Evolutionary conservation across 2,888 invertebrate genomes (phyloP).

Genomic region (Cerceris ruficornis): DNA sequence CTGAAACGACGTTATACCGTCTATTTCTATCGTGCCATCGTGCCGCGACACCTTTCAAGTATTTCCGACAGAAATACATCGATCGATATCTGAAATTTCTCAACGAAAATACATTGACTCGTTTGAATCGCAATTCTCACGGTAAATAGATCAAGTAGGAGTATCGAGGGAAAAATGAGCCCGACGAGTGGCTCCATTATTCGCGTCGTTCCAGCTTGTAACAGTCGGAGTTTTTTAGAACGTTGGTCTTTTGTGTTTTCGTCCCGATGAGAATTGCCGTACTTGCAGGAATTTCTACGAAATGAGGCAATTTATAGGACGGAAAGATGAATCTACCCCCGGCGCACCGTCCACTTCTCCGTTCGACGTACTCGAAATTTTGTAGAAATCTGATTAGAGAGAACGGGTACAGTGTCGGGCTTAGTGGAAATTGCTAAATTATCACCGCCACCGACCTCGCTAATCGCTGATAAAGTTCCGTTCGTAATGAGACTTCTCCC

Average conservation of each 20-base stretch:
- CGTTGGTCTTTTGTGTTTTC: conserved; percentile 33
- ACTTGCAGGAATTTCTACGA: conserved; percentile 16
- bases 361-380: conserved; percentile 43
- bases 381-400: conserved; percentile 45
- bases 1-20: no score
- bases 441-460: conserved; percentile 34
- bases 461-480: conserved; percentile 45
- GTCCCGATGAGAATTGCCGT: conserved; percentile 6
- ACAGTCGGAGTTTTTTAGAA: conserved; percentile 21
- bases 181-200: conserved; percentile 20
- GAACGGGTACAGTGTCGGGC: conserved; percentile 29
- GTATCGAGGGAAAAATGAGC: conserved; percentile 10
- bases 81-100: no score
- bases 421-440: conserved; percentile 44
- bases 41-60: no score
- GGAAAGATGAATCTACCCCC: conserved; percentile 20
- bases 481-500: conserved; percentile 43
- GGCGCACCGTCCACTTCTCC: conserved; percentile 1
- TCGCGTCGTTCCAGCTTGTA: neutral
- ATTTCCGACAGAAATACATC: no score
- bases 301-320: conserved; percentile 51
- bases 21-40: no score
- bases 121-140: neutral
- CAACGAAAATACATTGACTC: no score
- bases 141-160: neutral